A percentile compares a stretch with the other conserved stretches of the same genome.
These are phyloP conservation scores for Elegia similella DNA, from an alignment of 2,888 invertebrate species.

Conservation along the genomic window DNA sequence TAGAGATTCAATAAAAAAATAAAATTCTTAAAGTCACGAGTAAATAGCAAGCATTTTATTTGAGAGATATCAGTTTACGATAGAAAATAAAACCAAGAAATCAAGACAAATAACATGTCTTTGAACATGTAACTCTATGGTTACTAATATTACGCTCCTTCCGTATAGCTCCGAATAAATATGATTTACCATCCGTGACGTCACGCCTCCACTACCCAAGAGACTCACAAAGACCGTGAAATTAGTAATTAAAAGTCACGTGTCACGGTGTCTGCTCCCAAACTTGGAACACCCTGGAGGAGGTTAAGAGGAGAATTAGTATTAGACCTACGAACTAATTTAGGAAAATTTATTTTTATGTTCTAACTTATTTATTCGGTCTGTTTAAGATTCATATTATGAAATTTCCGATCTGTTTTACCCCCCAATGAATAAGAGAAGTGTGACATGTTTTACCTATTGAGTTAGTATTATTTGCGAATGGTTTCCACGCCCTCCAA, in stretches of 20 bases:
- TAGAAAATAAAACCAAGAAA: too few species aligned
- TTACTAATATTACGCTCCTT: background rate
- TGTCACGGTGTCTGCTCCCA: slow-evolving; percentile 42
- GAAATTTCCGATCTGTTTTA: too few species aligned
- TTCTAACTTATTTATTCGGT: background rate
- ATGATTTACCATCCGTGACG: slow-evolving; percentile 69
- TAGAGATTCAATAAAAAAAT: too few species aligned
- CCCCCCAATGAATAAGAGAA: too few species aligned
- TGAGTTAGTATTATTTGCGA: too few species aligned
- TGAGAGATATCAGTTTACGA: too few species aligned
- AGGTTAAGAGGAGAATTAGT: slow-evolving; percentile 21
- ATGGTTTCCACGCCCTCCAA: too few species aligned
- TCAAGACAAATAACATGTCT: too few species aligned
- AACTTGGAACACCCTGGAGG: slow-evolving; percentile 23
- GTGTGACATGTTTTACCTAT: too few species aligned
- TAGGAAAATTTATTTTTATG: slow-evolving; percentile 1
- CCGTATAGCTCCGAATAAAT: slow-evolving; percentile 49
- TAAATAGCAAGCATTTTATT: too few species aligned
- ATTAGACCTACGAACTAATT: slow-evolving; percentile 8
- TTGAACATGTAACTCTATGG: background rate
- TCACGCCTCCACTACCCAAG: slow-evolving; percentile 54
- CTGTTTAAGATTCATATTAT: background rate
- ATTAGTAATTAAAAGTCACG: slow-evolving; percentile 76
- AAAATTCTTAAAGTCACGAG: too few species aligned
- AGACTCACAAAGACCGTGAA: slow-evolving; percentile 68